Percentiles rank a stretch among this genome's conserved stretches.
These are phyloP conservation scores for Cotesia glomerata DNA, from an alignment of 1,140 invertebrate genomes.

Conservation along the genomic window DNA sequence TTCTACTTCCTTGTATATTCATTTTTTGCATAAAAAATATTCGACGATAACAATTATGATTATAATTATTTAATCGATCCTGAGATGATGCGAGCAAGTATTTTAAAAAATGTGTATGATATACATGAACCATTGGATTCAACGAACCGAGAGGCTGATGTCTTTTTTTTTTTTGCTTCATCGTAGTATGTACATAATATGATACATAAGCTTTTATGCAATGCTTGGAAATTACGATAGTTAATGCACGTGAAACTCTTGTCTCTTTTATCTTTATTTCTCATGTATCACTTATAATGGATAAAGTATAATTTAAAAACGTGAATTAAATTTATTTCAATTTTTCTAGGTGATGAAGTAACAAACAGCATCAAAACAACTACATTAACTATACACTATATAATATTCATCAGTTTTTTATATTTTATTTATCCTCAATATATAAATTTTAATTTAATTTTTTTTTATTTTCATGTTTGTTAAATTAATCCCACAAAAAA, in stretches of 20 bases:
- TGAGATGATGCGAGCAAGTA: background rate
- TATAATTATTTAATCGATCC: slow-evolving; percentile 8
- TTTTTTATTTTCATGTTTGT: background rate
- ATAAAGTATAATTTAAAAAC: no score
- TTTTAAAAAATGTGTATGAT: background rate
- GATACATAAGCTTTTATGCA: slow-evolving; percentile 16
- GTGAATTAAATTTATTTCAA: background rate
- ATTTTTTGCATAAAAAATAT: background rate
- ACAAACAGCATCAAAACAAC: slow-evolving; percentile 3
- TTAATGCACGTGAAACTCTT: slow-evolving; percentile 5
- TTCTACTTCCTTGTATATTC: background rate
- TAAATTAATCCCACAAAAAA: background rate
- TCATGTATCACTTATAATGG: background rate
- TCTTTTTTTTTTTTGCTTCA: background rate
- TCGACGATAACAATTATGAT: background rate
- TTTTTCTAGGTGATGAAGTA: slow-evolving; percentile 11
- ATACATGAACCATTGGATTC: background rate
- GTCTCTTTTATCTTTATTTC: slow-evolving; percentile 5
- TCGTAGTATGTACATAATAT: background rate
- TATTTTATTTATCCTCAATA: background rate
- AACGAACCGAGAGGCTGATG: slow-evolving; percentile 11
- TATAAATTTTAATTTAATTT: background rate
- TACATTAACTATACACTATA: background rate
- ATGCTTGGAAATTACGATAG: slow-evolving; percentile 9
- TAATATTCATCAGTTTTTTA: background rate